Base-by-base conservation (phyloP, 2,113 vertebrate species). In the Microcebus griseorufus region DNA sequence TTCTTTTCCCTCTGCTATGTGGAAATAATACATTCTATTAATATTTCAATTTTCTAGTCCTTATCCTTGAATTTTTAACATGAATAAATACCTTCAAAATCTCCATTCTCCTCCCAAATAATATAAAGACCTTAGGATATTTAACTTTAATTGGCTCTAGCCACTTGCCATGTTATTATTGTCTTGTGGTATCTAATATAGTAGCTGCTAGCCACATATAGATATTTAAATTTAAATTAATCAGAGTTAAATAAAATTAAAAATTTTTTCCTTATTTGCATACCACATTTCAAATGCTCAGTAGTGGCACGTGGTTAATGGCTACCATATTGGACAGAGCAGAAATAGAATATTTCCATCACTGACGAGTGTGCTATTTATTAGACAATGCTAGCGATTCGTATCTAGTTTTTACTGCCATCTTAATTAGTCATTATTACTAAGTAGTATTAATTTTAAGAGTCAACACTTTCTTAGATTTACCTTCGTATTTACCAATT, bases 11-110 rank as follows among this genome's bases (percentile, higher is more conserved):
- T 62, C 48, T 58, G 27, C 14, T 73, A n/a, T 22, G 82, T 70
- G n/a, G 55, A 86, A 90, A 76, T 85, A 9, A 72, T 81, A 42
- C 16, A 37, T 62, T 69, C 22, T 69, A 42, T 69, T 58, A 58
- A 58, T 58, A 58, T 93, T 79, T 7, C 14, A 51, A 69, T 70
- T 96, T 94, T 72, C 62, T 86, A 78, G 39, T n/a, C 7, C 58
- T 87, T 84, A 37, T 70, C 13, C 45, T 79, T 65, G 17, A 42
- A 85, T 29, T 76, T 87, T 64, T 83, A 94, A 70, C 9, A 78
- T 23, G 17, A 84, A 90, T 32, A 80, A 58, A 65, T 93, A n/a
- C 48, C 22, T 93, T 48, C 27, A 95, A 90, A 92, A 86, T 86
- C 27, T 45, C 39, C 32, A 48, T 89, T 48, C 34, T 82, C 22